Evolutionary conservation across 2,797 vertebrate genomes (phyloP), one percentile per base, ranked within the genome.

Genomic region (Champsocephalus gunnari): DNA sequence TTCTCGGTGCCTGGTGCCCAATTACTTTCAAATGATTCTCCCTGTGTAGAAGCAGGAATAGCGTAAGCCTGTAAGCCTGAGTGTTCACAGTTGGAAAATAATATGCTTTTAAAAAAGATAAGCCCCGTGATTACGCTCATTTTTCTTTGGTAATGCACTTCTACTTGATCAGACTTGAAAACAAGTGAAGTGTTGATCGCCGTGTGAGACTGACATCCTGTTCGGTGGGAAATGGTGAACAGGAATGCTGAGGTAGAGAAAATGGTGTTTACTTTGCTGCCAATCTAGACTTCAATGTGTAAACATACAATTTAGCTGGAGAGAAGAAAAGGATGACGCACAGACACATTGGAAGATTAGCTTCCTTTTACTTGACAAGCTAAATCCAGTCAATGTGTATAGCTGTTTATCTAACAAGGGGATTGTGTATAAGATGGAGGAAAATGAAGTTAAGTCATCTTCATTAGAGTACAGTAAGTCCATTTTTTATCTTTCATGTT

Each of bases 21-120:
- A 86, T 88, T 84, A 86, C 70, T 83, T 78, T 83, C 50, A 80
- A 80, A 76, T 73, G 53, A 60, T 85, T 41, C 68, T 73, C 75
- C 41, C 19, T 59, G 79, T 78, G 80, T 76, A 82, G 66, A 64
- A 51, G 21, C 53, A 53, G 34, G 11, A 49, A 53, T 56, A 61
- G 34, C 66, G 8, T 2, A 28, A 49, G 54, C 34, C 47, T 4
- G n/a, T 64, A 38, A 64, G 59, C 3, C 4, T 28, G 32, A 73
- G 53, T 5, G 0, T 21, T 14, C 12, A 9, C 34, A 0, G 1
- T 62, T 51, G 17, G 38, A 79, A 45, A 54, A 75, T 48, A 53
- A 64, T 62, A 13, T 16, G n/a, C 28, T 44, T 47, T 38, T 9
- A 13, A 44, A 61, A 68, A 53, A 34, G 2, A 61, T 48, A 51